Conservation (phyloP, 2,113 vertebrate genomes). For the Coregonus clupeaformis region DNA sequence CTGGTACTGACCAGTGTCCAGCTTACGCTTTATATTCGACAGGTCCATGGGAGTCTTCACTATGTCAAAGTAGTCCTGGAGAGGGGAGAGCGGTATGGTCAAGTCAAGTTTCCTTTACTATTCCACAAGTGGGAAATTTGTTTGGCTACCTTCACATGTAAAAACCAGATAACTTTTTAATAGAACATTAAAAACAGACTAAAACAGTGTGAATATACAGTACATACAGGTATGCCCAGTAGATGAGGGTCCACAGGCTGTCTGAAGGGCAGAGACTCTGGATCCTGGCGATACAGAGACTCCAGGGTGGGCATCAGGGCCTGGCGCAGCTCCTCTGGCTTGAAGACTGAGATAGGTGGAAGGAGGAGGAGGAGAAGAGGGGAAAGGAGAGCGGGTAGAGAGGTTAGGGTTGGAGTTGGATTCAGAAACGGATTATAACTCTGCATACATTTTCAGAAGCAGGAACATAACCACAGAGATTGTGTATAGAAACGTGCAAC, state of each 20-base stretch:
- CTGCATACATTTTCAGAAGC: not conserved
- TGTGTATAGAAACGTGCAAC: not conserved
- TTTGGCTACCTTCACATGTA: not conserved
- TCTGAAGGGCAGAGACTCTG: slow-evolving; percentile 96
- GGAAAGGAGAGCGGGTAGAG: not conserved
- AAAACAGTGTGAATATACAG: slow-evolving; percentile 13
- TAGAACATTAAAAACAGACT: not conserved
- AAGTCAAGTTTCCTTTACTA: not conserved
- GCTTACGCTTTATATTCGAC: slow-evolving; percentile 95
- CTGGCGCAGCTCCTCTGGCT: slow-evolving; percentile 96
- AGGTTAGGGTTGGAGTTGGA: not conserved
- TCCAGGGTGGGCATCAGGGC: slow-evolving; percentile 96
- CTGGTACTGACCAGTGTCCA: slow-evolving; percentile 97
- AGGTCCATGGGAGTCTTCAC: slow-evolving; percentile 98
- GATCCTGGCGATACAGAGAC: slow-evolving; percentile 96
- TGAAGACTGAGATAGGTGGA: slow-evolving; percentile 82
- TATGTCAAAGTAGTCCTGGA: slow-evolving; percentile 98
- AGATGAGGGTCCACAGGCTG: slow-evolving; percentile 95
- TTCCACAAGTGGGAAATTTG: not conserved
- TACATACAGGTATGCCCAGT: slow-evolving; percentile 95
- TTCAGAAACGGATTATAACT: not conserved
- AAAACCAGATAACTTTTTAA: not conserved
- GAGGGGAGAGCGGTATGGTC: not conserved
- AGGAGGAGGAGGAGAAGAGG: slow-evolving; percentile 10
- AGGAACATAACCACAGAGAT: not conserved